Evolutionary conservation across 2,888 invertebrate species (phyloP).

Genomic region (Mimas tiliae): DNA sequence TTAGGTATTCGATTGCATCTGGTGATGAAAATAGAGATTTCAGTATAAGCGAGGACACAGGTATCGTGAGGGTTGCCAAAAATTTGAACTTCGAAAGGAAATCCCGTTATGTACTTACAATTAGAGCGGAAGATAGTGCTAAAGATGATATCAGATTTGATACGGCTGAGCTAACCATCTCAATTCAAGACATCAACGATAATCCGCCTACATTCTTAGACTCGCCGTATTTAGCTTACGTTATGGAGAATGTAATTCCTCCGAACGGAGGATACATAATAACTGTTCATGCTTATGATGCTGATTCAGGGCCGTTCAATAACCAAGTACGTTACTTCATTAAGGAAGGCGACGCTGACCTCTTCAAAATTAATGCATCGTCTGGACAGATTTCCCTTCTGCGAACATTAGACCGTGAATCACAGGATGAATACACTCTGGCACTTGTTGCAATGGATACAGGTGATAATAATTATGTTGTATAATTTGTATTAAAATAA

Average conservation of each 20-base stretch:
- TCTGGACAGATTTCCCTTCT: constrained; percentile 95
- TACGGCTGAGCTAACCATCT: constrained; percentile 92
- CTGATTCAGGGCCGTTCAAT: constrained; percentile 95
- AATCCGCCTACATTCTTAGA: constrained; percentile 96
- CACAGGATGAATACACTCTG: constrained; percentile 92
- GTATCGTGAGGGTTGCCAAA: constrained; percentile 95
- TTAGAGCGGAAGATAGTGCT: constrained; percentile 95
- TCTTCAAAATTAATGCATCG: constrained; percentile 96
- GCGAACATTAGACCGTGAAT: constrained; percentile 93
- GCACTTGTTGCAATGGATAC: constrained; percentile 97
- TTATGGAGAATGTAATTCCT: constrained; percentile 96
- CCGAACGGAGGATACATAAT: constrained; percentile 92
- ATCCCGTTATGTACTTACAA: constrained; percentile 91
- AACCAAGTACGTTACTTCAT: constrained; percentile 96
- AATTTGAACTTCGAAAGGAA: constrained; percentile 97
- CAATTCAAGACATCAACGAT: constrained; percentile 96
- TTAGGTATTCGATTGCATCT: constrained; percentile 94
- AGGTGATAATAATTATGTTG: constrained; percentile 82
- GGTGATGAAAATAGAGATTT: constrained; percentile 97
- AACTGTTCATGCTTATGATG: constrained; percentile 94
- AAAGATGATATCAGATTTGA: constrained; percentile 89
- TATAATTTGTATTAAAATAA: constrained; percentile 15
- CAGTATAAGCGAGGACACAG: constrained; percentile 95
- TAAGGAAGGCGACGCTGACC: constrained; percentile 95
- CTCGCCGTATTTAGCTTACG: constrained; percentile 96